These are phyloP conservation scores for Bruchidius siliquastri DNA, from an alignment of 2,888 invertebrate species.

Conservation along the genomic window DNA sequence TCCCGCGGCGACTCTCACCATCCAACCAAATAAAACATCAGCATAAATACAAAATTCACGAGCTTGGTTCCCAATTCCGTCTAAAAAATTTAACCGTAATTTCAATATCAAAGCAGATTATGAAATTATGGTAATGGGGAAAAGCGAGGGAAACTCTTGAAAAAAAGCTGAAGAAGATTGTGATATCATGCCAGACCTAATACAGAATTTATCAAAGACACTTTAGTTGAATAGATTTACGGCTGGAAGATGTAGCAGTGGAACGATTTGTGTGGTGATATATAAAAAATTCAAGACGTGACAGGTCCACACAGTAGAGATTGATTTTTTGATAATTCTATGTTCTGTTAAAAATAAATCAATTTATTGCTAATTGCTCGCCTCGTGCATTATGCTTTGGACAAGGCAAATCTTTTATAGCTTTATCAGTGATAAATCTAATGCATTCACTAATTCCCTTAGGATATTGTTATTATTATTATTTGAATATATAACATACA, in stretches of 20 bases:
- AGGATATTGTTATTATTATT: too few relatives aligned
- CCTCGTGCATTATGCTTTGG: too few relatives aligned
- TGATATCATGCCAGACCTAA: slow-evolving; percentile 13
- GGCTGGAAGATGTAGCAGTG: slow-evolving; percentile 14
- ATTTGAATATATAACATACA: too few relatives aligned
- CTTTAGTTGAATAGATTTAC: slow-evolving; percentile 15
- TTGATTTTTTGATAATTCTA: too few relatives aligned
- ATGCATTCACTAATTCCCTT: too few relatives aligned
- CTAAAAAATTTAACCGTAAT: slow-evolving; percentile 16
- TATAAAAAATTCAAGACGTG: too few relatives aligned
- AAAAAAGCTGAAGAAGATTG: slow-evolving; percentile 14
- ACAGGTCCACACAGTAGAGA: too few relatives aligned
- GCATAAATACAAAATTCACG: not conserved
- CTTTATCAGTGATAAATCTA: too few relatives aligned
- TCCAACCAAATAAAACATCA: not conserved
- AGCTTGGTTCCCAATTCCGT: not conserved
- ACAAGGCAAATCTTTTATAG: too few relatives aligned
- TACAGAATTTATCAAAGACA: slow-evolving; percentile 22
- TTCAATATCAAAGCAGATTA: slow-evolving; percentile 19
- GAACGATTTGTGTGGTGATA: not conserved
- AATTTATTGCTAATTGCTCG: too few relatives aligned
- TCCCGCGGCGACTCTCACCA: not conserved
- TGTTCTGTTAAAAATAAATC: too few relatives aligned
- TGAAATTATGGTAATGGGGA: slow-evolving; percentile 17
- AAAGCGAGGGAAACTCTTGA: slow-evolving; percentile 15